phyloP scores from a whole-genome alignment of 2,888 invertebrate species.

The Galerucella pusilla region DNA sequence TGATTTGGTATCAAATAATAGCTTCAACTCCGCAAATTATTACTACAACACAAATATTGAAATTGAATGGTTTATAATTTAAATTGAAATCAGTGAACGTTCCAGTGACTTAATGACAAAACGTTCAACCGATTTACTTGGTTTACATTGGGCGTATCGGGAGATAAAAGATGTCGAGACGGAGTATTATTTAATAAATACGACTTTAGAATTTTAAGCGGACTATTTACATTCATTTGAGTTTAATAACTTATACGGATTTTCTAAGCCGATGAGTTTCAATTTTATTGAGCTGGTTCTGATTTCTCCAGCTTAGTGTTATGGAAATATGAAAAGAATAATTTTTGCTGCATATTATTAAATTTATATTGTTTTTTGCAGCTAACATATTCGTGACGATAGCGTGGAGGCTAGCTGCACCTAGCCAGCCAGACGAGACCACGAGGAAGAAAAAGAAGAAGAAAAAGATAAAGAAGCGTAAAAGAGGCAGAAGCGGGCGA shows the following conservation, averaged over 20 bases:
- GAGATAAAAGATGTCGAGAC: background rate
- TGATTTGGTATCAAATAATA: background rate
- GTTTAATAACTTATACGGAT: too few species aligned
- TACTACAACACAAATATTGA: background rate
- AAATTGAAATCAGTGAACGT: background rate
- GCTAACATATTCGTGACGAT: conserved; percentile 63
- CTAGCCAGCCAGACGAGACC: conserved; percentile 31
- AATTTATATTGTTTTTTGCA: conserved; percentile 48
- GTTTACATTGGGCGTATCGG: background rate
- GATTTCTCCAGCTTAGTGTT: too few species aligned
- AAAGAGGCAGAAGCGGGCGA: conserved; percentile 50
- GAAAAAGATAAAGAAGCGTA: conserved; percentile 23
- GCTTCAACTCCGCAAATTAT: background rate
- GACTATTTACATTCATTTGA: background rate
- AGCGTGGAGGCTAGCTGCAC: conserved; percentile 54
- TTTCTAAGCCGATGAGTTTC: too few species aligned
- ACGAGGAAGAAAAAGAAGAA: conserved; percentile 35
- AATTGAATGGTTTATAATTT: background rate
- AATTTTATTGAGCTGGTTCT: too few species aligned
- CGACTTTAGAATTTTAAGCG: background rate
- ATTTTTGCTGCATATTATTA: background rate
- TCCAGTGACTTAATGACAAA: background rate
- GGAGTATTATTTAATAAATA: background rate
- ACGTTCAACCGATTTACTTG: background rate
- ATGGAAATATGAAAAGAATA: too few species aligned